Conservation (phyloP, 2,888 invertebrate genomes). For the Celastrina argiolus region DNA sequence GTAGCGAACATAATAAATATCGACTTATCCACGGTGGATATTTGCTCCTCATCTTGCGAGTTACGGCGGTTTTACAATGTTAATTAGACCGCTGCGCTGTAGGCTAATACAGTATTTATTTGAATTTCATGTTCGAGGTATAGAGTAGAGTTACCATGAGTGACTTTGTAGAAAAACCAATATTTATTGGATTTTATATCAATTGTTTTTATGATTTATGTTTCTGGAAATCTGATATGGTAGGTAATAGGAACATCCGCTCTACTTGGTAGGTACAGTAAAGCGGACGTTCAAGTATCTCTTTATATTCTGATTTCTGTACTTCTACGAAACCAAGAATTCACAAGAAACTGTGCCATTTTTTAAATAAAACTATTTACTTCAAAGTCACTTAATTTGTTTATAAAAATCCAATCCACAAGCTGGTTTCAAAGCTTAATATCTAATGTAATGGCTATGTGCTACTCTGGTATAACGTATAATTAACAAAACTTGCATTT, state of each 20-base stretch:
- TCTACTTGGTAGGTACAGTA: too few relatives aligned
- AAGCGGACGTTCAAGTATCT: too few relatives aligned
- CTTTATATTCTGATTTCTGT: too few relatives aligned
- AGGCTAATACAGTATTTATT: conserved; percentile 19
- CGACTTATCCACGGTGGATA: not conserved
- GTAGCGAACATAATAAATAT: not conserved
- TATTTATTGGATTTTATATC: too few relatives aligned
- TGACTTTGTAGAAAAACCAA: not conserved
- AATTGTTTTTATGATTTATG: too few relatives aligned
- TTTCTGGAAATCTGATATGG: too few relatives aligned
- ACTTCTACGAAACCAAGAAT: not conserved
- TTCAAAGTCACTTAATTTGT: not conserved
- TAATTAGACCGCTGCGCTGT: conserved; percentile 28
- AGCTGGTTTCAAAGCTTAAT: not conserved
- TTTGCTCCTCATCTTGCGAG: not conserved
- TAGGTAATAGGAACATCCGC: too few relatives aligned
- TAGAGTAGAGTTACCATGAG: not conserved
- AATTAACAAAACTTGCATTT: not conserved
- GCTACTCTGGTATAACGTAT: not conserved
- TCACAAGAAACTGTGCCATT: not conserved
- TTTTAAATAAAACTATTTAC: not conserved
- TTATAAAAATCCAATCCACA: not conserved
- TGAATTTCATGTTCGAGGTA: conserved; percentile 11
- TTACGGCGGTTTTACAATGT: conserved; percentile 32
- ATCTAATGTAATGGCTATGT: not conserved